A percentile compares a stretch with the other conserved stretches of the same genome.
Conservation (phyloP, 2,113 vertebrate species). For the Haliaeetus leucogaster region DNA sequence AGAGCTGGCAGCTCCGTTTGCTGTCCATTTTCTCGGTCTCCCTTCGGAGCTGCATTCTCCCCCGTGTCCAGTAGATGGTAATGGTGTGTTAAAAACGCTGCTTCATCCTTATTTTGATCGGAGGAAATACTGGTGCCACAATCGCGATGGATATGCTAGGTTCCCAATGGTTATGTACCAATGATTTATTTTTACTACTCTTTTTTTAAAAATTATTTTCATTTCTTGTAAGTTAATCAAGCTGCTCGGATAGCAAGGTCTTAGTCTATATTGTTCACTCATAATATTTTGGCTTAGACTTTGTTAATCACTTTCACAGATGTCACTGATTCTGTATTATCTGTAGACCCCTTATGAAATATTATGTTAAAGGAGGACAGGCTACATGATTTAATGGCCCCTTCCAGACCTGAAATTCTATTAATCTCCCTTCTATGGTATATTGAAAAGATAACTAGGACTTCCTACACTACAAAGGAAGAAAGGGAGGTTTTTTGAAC, state of each 20-base stretch:
- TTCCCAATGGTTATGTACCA: not conserved
- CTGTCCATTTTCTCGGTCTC: rapidly evolving
- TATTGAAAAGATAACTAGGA: not conserved
- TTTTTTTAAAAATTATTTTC: not conserved
- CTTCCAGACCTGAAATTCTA: not conserved
- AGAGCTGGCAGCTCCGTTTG: not conserved
- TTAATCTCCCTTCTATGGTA: not conserved
- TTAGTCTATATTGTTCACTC: not conserved
- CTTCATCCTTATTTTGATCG: not conserved
- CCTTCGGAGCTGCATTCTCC: not conserved
- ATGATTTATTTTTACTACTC: not conserved
- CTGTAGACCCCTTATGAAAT: not conserved
- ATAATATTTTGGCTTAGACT: not conserved
- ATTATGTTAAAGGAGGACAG: not conserved
- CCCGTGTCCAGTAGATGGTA: constrained; percentile 18
- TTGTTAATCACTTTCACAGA: not conserved
- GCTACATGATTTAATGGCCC: not conserved
- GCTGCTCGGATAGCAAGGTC: not conserved
- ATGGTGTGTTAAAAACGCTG: not conserved
- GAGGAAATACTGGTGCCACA: not conserved
- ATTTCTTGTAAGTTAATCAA: not conserved
- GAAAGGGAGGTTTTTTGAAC: not conserved
- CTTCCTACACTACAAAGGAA: not conserved
- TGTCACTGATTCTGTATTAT: not conserved
- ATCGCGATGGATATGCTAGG: rapidly evolving